A percentile compares a stretch with the other conserved stretches of the same genome.
phyloP scores from a whole-genome alignment of 1,140 invertebrate genomes.

The Akabosia matsudoensis region DNA sequence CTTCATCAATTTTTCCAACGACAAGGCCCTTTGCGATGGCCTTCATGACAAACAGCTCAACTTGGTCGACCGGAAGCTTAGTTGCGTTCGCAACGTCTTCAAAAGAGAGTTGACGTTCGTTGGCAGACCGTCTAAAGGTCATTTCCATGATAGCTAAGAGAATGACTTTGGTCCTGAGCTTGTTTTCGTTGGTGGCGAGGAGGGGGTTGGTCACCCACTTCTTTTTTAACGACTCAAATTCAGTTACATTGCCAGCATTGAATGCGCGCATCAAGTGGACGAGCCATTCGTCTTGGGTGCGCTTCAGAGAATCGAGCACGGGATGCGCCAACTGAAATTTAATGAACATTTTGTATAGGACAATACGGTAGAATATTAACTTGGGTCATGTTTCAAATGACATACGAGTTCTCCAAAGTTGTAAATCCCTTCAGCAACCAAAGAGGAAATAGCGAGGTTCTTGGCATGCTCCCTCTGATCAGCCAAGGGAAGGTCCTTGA shows the following conservation, averaged over 20 bases:
- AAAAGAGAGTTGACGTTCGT: slow-evolving; percentile 77
- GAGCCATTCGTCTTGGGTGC: slow-evolving; percentile 82
- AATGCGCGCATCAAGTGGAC: slow-evolving; percentile 86
- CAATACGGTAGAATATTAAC: slow-evolving; percentile 11
- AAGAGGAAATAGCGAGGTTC: slow-evolving; percentile 85
- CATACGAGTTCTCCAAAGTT: slow-evolving; percentile 91
- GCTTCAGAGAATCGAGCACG: slow-evolving; percentile 78
- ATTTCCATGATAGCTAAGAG: slow-evolving; percentile 64
- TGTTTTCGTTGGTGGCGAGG: not conserved
- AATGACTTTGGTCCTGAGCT: slow-evolving; percentile 70
- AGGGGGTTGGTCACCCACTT: slow-evolving; percentile 59
- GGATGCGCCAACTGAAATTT: slow-evolving; percentile 80
- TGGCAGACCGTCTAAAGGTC: slow-evolving; percentile 66
- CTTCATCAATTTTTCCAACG: slow-evolving; percentile 92
- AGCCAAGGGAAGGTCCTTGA: slow-evolving; percentile 63
- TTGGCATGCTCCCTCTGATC: slow-evolving; percentile 81
- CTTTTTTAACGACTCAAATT: slow-evolving; percentile 78
- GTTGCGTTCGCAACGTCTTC: slow-evolving; percentile 84
- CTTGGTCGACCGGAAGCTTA: slow-evolving; percentile 74
- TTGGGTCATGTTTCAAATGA: slow-evolving; percentile 29
- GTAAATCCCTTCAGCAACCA: slow-evolving; percentile 92
- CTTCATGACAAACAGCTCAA: slow-evolving; percentile 97
- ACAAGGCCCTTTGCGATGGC: slow-evolving; percentile 92
- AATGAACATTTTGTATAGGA: slow-evolving; percentile 15
- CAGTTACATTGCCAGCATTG: slow-evolving; percentile 83